Evolutionary conservation across 2,888 invertebrate genomes (phyloP), one percentile per base, ranked within the genome.

Genomic region (Halictus quadricinctus): DNA sequence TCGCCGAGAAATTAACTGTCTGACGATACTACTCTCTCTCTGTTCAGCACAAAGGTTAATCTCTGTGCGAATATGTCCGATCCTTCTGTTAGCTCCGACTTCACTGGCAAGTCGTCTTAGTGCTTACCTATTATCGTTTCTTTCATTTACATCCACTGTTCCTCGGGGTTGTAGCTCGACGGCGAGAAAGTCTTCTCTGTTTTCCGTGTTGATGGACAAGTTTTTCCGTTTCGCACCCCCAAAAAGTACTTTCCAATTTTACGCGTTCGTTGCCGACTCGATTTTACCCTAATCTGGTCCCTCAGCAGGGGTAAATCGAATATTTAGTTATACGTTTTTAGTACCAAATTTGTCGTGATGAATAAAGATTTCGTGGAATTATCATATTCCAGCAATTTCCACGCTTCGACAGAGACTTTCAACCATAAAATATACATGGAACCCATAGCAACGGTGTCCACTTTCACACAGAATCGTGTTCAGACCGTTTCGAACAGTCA

Each of bases 41-140:
- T 74, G 73, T 79, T 80, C 81, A 81, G 76, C 69, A 36, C 79
- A 81, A 78, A 84, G 50, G 76, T 60, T 78, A 76, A 46, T 50
- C 84, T 60, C 84, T 86, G 79, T 79, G 78, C 81, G 84, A 84
- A 79, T 79, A 84, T 76, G 41, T 70, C 48, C 64, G n/a, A 21
- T 66, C 18, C 15, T 73, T 79, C 18, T 8, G 46, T 54, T 43
- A 0, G 48, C 13, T 84, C 43, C 69, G 10, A 21, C 41, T 25
- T 36, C 50, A 12, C 15, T n/a, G 13, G n/a, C 70, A 29, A 29
- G 18, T 72, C 50, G 48, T 50, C 48, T 48, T 48, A n/a, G 15
- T 46, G 46, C 15, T 66, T 36, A 29, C 1, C 18, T 69, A 69
- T 36, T 69, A 41, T 69, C 21, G 41, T 41, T 69, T 21, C 21